Percentiles rank a stretch among this genome's conserved stretches.
phyloP scores from a whole-genome alignment of 2,113 vertebrate species.

The Thermophis baileyi region DNA sequence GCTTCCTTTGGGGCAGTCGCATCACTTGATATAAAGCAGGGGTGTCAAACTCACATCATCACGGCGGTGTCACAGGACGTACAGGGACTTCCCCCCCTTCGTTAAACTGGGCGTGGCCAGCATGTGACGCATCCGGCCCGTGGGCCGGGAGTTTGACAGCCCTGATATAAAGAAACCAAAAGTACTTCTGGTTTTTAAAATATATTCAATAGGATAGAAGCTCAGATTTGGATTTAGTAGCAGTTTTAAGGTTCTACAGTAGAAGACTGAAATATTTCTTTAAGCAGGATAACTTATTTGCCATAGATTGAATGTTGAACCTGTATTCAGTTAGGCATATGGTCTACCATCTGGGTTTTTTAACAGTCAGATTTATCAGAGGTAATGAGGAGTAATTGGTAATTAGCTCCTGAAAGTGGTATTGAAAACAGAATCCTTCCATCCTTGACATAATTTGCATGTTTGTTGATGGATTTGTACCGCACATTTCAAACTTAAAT shows the following conservation, averaged over 20 bases:
- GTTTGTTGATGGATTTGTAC: background rate
- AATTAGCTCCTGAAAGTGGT: background rate
- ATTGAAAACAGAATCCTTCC: background rate
- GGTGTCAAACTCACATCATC: too few species aligned
- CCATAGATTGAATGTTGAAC: background rate
- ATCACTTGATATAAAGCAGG: background rate
- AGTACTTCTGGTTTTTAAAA: background rate
- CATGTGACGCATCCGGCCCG: fast-evolving
- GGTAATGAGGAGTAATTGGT: background rate
- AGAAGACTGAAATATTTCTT: background rate
- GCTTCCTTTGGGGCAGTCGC: background rate
- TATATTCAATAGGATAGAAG: background rate
- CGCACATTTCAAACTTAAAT: background rate
- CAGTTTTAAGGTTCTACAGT: background rate
- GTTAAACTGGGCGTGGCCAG: too few species aligned
- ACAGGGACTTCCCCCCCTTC: too few species aligned
- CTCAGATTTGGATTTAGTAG: background rate
- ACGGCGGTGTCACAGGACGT: fast-evolving
- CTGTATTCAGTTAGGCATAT: background rate
- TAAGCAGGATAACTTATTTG: background rate
- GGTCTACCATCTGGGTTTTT: background rate
- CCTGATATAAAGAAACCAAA: background rate
- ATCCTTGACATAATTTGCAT: background rate
- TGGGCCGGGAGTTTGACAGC: too few species aligned
- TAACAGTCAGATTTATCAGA: background rate